Conservation (phyloP, 2,888 invertebrate species). For the Drosophila bunnanda region DNA sequence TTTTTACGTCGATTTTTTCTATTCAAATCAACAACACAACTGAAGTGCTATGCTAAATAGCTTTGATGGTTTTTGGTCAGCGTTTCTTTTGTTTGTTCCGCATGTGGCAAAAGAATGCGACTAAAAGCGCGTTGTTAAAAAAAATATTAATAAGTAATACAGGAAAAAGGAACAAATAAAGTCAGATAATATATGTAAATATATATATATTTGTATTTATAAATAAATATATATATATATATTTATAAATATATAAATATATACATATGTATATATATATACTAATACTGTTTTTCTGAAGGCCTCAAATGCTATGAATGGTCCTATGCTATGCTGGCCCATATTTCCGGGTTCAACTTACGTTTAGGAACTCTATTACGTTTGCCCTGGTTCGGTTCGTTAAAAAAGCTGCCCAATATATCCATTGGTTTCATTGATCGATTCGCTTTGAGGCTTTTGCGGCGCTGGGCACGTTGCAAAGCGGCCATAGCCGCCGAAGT, state of each 20-base stretch:
- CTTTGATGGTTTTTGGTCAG: conserved; percentile 7
- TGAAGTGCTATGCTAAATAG: conserved; percentile 73
- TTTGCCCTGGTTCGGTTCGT: conserved; percentile 82
- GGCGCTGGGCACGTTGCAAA: conserved; percentile 59
- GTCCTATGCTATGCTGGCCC: too few species aligned
- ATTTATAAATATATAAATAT: too few species aligned
- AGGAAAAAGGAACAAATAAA: conserved; percentile 6
- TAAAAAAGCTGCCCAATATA: conserved; percentile 85
- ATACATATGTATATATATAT: too few species aligned
- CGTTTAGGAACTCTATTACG: conserved; percentile 85
- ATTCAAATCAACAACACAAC: conserved; percentile 48
- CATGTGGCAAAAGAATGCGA: conserved; percentile 32
- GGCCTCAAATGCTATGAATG: background rate
- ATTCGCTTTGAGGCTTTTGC: conserved; percentile 84
- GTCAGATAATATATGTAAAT: too few species aligned
- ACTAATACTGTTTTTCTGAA: too few species aligned
- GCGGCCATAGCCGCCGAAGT: conserved; percentile 48
- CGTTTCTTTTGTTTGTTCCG: conserved; percentile 51
- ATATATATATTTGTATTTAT: background rate
- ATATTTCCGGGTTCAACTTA: conserved; percentile 79
- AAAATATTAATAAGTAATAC: background rate
- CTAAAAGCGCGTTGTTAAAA: background rate
- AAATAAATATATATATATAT: background rate
- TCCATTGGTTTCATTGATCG: conserved; percentile 83
- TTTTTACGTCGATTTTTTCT: conserved; percentile 14